A percentile compares a stretch with the other conserved stretches of the same genome.
phyloP scores from a whole-genome alignment of 2,888 invertebrate species.

The Elegia similella region DNA sequence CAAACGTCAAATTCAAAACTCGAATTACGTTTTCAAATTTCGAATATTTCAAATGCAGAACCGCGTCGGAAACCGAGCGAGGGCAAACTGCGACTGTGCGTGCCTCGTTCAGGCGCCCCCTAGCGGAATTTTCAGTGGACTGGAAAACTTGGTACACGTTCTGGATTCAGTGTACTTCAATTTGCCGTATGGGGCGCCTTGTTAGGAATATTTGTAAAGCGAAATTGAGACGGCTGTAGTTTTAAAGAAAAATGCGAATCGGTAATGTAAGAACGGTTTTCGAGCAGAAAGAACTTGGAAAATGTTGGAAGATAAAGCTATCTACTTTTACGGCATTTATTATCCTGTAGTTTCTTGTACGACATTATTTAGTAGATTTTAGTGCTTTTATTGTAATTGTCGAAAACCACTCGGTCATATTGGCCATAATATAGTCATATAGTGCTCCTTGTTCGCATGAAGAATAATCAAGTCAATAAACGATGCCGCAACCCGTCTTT shows the following conservation, averaged over 20 bases:
- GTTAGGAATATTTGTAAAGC: constrained; percentile 13
- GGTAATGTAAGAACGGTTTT: neutral
- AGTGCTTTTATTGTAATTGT: too few relatives aligned
- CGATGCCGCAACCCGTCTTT: too few relatives aligned
- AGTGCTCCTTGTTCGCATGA: too few relatives aligned
- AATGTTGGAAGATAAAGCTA: neutral
- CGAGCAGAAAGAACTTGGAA: neutral
- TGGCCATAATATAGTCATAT: too few relatives aligned
- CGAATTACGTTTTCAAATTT: constrained; percentile 7
- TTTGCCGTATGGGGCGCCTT: constrained; percentile 5
- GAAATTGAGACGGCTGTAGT: constrained; percentile 9
- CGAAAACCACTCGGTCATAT: too few relatives aligned
- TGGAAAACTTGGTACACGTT: constrained; percentile 2
- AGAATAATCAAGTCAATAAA: too few relatives aligned
- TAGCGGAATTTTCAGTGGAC: constrained; percentile 13
- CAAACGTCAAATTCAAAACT: constrained; percentile 6
- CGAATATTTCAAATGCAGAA: neutral
- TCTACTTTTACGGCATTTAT: too few relatives aligned
- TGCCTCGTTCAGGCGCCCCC: constrained; percentile 6
- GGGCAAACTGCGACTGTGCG: constrained; percentile 16
- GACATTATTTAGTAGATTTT: too few relatives aligned
- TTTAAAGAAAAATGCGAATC: neutral
- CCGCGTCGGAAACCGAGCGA: constrained; percentile 4
- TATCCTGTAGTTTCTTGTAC: too few relatives aligned
- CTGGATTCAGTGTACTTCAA: neutral